These are phyloP conservation scores for Presbytis comata DNA, from an alignment of 2,797 vertebrate species.

Conservation along the genomic window DNA sequence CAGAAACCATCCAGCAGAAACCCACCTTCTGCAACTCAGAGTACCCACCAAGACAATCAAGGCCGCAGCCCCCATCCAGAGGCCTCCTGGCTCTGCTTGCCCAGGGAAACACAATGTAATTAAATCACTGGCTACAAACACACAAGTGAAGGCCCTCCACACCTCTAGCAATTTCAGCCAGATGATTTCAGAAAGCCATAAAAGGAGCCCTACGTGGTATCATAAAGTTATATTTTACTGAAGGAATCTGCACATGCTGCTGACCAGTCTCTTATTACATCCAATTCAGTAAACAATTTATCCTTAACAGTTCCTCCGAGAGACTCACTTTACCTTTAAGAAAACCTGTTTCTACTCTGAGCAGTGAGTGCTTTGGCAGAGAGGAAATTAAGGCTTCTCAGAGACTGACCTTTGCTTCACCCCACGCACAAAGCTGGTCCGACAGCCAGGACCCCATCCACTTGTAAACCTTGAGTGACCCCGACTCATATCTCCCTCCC, in stretches of 20 bases:
- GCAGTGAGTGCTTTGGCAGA: background rate
- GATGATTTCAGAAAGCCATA: conserved; percentile 23
- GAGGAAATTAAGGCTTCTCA: background rate
- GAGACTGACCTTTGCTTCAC: background rate
- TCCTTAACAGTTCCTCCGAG: background rate
- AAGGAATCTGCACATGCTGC: background rate
- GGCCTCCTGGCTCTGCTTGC: background rate
- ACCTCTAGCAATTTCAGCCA: conserved; percentile 23
- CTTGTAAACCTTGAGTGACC: background rate
- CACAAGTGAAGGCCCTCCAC: background rate
- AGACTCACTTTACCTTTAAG: background rate
- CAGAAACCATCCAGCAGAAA: background rate
- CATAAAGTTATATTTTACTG: conserved; percentile 33
- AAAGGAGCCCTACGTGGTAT: conserved; percentile 30
- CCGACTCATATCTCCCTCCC: background rate
- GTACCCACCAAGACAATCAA: background rate
- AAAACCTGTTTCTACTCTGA: background rate
- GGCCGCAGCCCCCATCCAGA: background rate
- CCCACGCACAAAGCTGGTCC: background rate
- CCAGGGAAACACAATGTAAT: background rate
- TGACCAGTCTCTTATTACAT: conserved; percentile 1
- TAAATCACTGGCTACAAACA: background rate
- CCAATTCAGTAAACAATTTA: conserved; percentile 5
- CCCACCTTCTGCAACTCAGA: background rate
- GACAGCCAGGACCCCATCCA: background rate